Conservation (phyloP, 1,140 invertebrate genomes). For the Drosophila eugracilis region DNA sequence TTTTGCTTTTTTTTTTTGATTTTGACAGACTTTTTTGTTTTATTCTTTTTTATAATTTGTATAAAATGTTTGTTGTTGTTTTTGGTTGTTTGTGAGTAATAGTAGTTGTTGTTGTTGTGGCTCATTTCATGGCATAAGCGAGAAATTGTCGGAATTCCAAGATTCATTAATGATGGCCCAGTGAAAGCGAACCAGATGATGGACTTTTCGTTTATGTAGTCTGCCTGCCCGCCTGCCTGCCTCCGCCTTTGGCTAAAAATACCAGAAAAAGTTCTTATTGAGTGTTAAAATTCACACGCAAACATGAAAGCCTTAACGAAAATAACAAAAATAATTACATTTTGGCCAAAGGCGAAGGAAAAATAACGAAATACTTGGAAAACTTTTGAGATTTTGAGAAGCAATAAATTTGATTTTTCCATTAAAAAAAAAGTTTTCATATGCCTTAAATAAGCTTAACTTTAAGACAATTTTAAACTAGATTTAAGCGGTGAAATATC, state of each 20-base stretch:
- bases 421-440: no score
- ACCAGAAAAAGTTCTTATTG: slow-evolving; percentile 11
- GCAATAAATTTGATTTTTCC: slow-evolving; percentile 11
- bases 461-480: no score
- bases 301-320: slow-evolving; percentile 11
- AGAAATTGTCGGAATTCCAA: slow-evolving; percentile 35
- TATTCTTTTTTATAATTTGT: slow-evolving; percentile 34
- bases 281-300: slow-evolving; percentile 20
- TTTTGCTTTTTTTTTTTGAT: no score
- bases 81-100: not conserved
- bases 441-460: no score
- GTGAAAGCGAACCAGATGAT: slow-evolving; percentile 34
- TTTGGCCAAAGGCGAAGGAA: not conserved
- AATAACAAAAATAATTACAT: not conserved
- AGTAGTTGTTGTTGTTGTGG: not conserved
- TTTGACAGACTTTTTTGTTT: slow-evolving; percentile 22
- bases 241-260: slow-evolving; percentile 36
- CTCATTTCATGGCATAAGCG: slow-evolving; percentile 23
- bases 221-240: no score
- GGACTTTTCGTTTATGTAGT: slow-evolving; percentile 18
- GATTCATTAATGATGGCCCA: slow-evolving; percentile 31
- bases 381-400: slow-evolving; percentile 21
- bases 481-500: slow-evolving; percentile 5
- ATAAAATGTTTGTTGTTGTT: slow-evolving; percentile 9
- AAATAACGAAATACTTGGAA: not conserved